Evolutionary conservation across 2,113 vertebrate species (phyloP), one percentile per base, ranked within the genome.

Genomic region (Fulmarus glacialis): DNA sequence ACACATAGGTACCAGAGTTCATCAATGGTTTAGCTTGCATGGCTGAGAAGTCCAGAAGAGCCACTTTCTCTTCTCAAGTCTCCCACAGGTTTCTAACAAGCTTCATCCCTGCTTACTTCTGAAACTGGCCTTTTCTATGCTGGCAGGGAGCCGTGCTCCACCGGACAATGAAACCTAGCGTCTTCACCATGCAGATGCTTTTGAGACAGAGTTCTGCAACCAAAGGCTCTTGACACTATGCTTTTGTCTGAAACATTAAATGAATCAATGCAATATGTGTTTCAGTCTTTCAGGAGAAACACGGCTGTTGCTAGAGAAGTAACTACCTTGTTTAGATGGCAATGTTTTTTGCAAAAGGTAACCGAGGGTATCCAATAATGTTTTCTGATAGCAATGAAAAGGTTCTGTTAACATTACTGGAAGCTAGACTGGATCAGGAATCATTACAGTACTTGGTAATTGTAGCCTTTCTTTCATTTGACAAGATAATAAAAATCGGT

Each of bases 1-100:
- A 43, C 14, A 9, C 6, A 11, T 3, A 68, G 34, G 12, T 16
- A 67, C 12, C 0, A 0, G 38, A 30, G 2, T 60, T 40, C 40
- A 67, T 21, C 18, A 15, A 12, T 11, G 27, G 27, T 43, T 62
- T 85, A 59, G 12, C 4, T 34, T 58, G 16, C 32, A 38, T 29
- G 15, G 30, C 17, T 68, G n/a, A 79, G 22, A 86, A 53, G 36
- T 70, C 32, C 26, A 73, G 19, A 70, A 26, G 23, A 38, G 14
- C 21, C 20, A 21, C 22, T 53, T 78, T 52, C 8, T 55, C 12
- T 75, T 62, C 47, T 82, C 13, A 68, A 17, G 8, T 59, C 11
- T 74, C n/a, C 36, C 29, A 36, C 7, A 48, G 40, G 11, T 74
- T 79, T 79, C 15, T 64, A 59, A 53, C 3, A 55, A 18, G 27